Evolutionary conservation across 2,888 invertebrate species (phyloP).

Genomic region (Sepiola atlantica): DNA sequence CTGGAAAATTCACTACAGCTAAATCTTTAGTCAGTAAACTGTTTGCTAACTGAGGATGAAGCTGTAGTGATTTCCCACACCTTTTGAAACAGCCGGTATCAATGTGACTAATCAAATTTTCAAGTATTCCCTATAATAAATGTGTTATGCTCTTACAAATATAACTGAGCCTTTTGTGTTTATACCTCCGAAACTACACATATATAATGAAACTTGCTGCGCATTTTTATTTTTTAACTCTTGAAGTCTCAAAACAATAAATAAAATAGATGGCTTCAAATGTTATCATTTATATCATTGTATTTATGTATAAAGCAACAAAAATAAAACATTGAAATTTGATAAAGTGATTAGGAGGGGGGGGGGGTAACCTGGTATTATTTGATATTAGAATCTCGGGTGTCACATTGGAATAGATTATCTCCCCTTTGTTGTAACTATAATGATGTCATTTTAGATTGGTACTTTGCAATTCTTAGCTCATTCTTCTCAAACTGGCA

Average conservation of each 20-base stretch:
- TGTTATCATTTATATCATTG: neutral
- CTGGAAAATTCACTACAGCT: too few species aligned
- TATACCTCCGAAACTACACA: too few species aligned
- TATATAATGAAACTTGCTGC: too few species aligned
- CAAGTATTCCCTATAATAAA: too few species aligned
- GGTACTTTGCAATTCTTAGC: neutral
- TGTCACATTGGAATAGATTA: slow-evolving; percentile 19
- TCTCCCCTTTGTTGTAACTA: neutral
- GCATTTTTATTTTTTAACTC: neutral
- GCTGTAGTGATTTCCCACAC: too few species aligned
- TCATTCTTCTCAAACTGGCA: neutral
- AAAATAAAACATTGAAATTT: neutral
- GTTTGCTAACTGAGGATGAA: too few species aligned
- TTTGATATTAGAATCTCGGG: neutral
- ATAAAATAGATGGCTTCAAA: neutral
- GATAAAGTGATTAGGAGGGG: neutral
- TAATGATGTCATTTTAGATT: neutral
- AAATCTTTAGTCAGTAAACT: too few species aligned
- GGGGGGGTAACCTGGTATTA: neutral
- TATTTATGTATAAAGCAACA: neutral
- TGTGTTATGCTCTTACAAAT: too few species aligned
- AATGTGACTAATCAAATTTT: too few species aligned
- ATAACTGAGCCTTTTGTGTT: too few species aligned
- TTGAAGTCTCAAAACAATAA: neutral
- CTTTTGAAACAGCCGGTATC: too few species aligned